These are phyloP conservation scores for Grus americana DNA, from an alignment of 2,113 vertebrate species.

Conservation along the genomic window DNA sequence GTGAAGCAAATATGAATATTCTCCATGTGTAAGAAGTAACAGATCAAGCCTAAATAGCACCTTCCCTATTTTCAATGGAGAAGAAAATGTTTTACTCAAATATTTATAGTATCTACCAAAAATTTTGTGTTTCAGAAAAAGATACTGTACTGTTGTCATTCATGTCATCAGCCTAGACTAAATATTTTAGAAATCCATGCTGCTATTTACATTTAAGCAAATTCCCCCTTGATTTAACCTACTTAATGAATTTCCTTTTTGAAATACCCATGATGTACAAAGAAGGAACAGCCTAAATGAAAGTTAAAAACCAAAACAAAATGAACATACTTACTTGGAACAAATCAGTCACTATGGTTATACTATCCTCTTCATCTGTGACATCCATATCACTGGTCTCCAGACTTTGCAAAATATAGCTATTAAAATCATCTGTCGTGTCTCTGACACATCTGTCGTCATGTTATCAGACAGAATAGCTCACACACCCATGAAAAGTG, in stretches of 20 bases:
- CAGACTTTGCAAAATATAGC: neutral
- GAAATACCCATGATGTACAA: neutral
- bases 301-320: neutral
- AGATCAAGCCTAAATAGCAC: neutral
- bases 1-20: neutral
- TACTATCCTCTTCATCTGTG: neutral
- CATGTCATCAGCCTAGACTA: neutral
- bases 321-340: neutral
- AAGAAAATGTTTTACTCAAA: neutral
- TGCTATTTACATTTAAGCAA: neutral
- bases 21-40: neutral
- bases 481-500: neutral
- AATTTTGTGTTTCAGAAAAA: neutral
- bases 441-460: neutral
- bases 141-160: neutral
- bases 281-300: neutral
- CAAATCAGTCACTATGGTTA: neutral
- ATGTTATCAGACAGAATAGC: neutral
- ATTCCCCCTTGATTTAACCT: neutral
- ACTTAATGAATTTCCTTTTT: neutral
- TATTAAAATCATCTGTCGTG: neutral
- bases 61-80: neutral
- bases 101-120: neutral
- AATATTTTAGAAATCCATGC: neutral
- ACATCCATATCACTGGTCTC: neutral